A percentile compares a stretch with the other conserved stretches of the same genome.
These are phyloP conservation scores for Lumbricus terrestris DNA, from an alignment of 2,888 invertebrate species.

Conservation along the genomic window DNA sequence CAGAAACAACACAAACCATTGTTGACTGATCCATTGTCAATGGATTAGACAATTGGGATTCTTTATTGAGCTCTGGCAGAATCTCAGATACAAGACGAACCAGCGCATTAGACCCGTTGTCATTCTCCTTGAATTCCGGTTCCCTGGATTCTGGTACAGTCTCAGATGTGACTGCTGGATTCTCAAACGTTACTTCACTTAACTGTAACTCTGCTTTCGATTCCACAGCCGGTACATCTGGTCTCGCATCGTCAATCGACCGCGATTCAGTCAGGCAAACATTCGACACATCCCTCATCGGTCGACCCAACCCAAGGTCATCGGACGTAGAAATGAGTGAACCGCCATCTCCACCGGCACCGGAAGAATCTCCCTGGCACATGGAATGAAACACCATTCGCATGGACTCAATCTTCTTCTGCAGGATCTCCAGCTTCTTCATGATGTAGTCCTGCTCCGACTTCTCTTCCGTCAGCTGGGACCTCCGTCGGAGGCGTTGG, in stretches of 20 bases:
- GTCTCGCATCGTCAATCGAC: background rate
- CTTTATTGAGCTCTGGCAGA: background rate
- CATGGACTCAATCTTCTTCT: background rate
- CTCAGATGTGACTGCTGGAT: background rate
- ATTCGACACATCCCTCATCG: background rate
- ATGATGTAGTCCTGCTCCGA: background rate
- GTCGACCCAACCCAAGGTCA: background rate
- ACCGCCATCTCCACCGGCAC: background rate
- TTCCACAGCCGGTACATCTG: background rate
- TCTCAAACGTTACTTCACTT: background rate
- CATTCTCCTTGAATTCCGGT: background rate
- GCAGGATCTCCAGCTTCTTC: background rate
- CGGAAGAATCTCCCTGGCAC: background rate
- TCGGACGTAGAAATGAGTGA: background rate
- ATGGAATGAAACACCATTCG: background rate
- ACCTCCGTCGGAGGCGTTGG: slow-evolving; percentile 9
- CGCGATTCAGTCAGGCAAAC: background rate
- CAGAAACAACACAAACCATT: background rate
- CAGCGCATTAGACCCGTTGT: background rate
- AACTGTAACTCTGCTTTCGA: background rate
- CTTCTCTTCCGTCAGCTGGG: background rate
- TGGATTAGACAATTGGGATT: background rate
- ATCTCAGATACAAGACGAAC: background rate
- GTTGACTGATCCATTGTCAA: too few relatives aligned
- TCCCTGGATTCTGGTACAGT: background rate